Conservation (phyloP, 2,797 vertebrate genomes). For the Limosa lapponica region DNA sequence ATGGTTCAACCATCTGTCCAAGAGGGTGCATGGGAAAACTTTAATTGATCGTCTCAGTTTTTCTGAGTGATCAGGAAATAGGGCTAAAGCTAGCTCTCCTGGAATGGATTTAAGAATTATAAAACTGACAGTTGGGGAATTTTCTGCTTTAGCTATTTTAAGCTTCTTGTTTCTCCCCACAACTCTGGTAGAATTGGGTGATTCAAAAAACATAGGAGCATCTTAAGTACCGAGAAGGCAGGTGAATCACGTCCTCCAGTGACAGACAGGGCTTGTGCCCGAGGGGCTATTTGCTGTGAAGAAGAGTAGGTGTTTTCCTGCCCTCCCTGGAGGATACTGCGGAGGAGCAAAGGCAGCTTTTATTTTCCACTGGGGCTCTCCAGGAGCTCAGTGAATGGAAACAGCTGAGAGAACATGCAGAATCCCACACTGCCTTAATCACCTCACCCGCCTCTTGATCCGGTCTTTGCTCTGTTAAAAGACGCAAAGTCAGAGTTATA, state of each 20-base stretch:
- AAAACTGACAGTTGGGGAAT: conserved; percentile 46
- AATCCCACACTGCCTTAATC: not conserved
- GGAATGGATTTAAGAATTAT: conserved; percentile 34
- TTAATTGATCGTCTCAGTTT: conserved; percentile 42
- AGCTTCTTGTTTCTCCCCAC: not conserved
- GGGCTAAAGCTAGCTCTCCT: not conserved
- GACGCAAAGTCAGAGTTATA: not conserved
- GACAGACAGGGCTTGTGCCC: not conserved
- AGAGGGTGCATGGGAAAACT: conserved; percentile 60
- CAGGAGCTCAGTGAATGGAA: not conserved
- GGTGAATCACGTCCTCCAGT: not conserved
- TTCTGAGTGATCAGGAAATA: not conserved
- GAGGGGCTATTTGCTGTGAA: not conserved
- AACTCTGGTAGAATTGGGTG: not conserved
- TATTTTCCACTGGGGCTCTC: not conserved
- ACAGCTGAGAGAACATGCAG: not conserved
- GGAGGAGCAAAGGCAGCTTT: not conserved
- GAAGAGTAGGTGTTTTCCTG: conserved; percentile 28
- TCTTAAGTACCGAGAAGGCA: not conserved
- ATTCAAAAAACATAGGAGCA: not conserved
- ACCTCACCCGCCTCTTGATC: fast-evolving
- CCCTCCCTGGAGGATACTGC: conserved; percentile 1
- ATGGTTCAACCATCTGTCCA: conserved; percentile 70
- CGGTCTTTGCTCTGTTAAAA: fast-evolving
- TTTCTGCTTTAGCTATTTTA: conserved; percentile 30